Conservation (phyloP, 2,797 vertebrate species). For the Perodicticus potto region DNA sequence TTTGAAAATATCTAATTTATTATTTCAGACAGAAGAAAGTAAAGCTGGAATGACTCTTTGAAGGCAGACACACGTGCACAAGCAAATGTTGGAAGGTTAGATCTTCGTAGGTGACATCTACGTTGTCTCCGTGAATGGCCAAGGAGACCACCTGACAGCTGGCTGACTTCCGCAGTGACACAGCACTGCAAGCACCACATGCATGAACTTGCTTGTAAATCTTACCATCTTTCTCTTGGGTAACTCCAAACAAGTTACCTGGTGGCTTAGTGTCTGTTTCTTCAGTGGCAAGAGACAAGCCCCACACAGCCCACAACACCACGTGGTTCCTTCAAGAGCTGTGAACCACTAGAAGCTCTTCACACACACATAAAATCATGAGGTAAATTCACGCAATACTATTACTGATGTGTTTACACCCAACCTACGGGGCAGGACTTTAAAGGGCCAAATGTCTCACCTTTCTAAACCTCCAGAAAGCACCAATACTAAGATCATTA, state of each 20-base stretch:
- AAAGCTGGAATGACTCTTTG: neutral
- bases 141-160: neutral
- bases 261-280: conserved; percentile 13
- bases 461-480: neutral
- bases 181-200: neutral
- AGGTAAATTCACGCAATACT: conserved; percentile 9
- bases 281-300: neutral
- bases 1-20: conserved; percentile 12
- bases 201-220: neutral
- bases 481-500: neutral
- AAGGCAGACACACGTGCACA: neutral
- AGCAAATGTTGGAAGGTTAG: neutral
- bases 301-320: neutral
- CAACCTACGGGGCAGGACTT: neutral
- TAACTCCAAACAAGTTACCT: neutral
- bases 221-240: neutral
- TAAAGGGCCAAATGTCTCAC: neutral
- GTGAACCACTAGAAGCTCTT: neutral
- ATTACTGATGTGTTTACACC: neutral
- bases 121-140: neutral
- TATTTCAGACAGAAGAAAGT: neutral
- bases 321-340: neutral
- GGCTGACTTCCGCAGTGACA: neutral
- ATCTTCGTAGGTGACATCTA: neutral
- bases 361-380: neutral